phyloP scores from a whole-genome alignment of 2,797 vertebrate species.

The Hybognathus amarus region DNA sequence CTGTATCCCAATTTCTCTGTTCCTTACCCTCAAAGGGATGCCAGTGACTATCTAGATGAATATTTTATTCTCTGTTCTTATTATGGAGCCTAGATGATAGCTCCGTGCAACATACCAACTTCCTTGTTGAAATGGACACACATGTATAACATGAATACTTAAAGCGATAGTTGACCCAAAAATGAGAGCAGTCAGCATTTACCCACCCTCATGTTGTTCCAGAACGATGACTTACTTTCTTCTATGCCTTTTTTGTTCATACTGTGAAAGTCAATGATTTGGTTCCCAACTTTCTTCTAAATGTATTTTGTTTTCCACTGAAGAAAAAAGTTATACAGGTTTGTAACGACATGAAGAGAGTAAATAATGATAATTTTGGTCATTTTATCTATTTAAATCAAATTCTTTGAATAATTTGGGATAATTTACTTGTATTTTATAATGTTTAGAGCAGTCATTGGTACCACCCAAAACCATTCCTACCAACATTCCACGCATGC shows the following conservation, averaged over 20 bases:
- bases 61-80: background rate
- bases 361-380: background rate
- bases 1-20: slow-evolving; percentile 61
- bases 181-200: background rate
- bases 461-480: slow-evolving; percentile 6
- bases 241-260: background rate
- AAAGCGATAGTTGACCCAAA: background rate
- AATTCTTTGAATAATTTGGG: background rate
- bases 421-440: background rate
- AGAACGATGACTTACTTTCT: background rate
- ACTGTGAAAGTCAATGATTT: background rate
- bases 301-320: background rate
- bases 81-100: background rate
- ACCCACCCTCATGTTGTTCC: background rate
- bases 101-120: background rate
- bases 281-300: background rate
- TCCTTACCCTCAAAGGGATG: slow-evolving; percentile 30
- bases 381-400: background rate
- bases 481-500: slow-evolving; percentile 66
- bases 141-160: background rate
- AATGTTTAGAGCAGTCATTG: slow-evolving; percentile 4
- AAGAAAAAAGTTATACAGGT: background rate
- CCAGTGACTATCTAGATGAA: slow-evolving; percentile 29
- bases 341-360: background rate
- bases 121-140: background rate